Evolutionary conservation across 2,113 vertebrate genomes (phyloP).

Genomic region (Odontophorus gujanensis): DNA sequence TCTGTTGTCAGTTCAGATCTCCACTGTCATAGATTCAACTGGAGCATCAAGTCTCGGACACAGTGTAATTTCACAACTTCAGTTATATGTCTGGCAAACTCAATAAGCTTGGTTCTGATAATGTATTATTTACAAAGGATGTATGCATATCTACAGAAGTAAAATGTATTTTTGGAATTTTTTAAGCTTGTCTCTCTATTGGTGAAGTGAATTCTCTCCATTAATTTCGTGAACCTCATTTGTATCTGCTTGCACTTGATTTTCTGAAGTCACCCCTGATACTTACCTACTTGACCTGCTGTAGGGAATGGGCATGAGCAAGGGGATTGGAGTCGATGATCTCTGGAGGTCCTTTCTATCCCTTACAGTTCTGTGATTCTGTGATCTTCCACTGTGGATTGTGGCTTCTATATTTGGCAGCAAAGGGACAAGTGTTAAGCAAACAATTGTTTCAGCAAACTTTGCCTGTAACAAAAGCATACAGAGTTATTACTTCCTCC

Average conservation of each 20-base stretch:
- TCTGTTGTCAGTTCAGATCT: not conserved
- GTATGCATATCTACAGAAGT: not conserved
- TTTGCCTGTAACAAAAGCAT: not conserved
- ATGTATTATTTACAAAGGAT: not conserved
- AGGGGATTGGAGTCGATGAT: too few species aligned
- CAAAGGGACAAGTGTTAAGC: not conserved
- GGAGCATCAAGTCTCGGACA: not conserved
- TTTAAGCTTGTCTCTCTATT: not conserved
- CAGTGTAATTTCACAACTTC: not conserved
- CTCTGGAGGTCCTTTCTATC: too few species aligned
- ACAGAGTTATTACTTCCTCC: rapidly evolving
- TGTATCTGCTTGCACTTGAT: not conserved
- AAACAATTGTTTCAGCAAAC: not conserved
- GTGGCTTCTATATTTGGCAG: not conserved
- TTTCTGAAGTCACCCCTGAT: not conserved
- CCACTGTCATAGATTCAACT: not conserved
- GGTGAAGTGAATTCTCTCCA: not conserved
- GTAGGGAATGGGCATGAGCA: too few species aligned
- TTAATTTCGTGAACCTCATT: not conserved
- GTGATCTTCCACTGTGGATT: not conserved
- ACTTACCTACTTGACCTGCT: too few species aligned
- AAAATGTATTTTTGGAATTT: not conserved
- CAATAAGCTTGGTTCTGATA: not conserved
- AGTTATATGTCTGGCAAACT: not conserved
- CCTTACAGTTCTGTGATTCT: too few species aligned